Evolutionary conservation across 1,140 invertebrate species (phyloP).

Genomic region (Heliconius eleuchia): DNA sequence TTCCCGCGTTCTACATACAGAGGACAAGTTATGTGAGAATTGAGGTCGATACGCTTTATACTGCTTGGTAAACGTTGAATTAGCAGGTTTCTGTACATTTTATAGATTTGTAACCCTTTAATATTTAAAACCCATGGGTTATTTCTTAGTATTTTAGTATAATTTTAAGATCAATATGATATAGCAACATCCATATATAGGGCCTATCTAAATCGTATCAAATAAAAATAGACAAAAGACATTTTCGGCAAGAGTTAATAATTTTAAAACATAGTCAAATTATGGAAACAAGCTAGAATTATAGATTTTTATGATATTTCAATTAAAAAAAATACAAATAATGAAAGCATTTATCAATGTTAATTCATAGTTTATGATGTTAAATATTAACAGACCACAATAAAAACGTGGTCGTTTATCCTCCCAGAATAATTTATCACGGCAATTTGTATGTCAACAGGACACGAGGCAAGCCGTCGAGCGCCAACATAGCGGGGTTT

Average conservation of each 20-base stretch:
- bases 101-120: too few relatives aligned
- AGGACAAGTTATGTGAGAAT: constrained; percentile 1
- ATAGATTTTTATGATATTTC: background rate
- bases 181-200: too few relatives aligned
- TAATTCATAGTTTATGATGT: constrained; percentile 24
- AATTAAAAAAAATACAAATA: background rate
- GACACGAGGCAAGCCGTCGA: constrained; percentile 64
- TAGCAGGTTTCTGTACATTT: background rate
- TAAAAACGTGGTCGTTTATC: constrained; percentile 29
- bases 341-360: constrained; percentile 27
- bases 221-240: too few relatives aligned
- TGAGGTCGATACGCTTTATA: constrained; percentile 41
- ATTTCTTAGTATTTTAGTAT: too few relatives aligned
- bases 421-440: constrained; percentile 66
- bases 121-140: too few relatives aligned
- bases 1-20: constrained; percentile 65
- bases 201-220: too few relatives aligned
- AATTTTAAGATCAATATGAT: too few relatives aligned
- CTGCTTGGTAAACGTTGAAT: constrained; percentile 26
- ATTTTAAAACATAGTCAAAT: too few relatives aligned
- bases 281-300: background rate
- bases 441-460: constrained; percentile 77
- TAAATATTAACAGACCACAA: constrained; percentile 34
- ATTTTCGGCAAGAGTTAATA: too few relatives aligned
- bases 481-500: constrained; percentile 74